These are phyloP conservation scores for Chionoecetes opilio DNA, from an alignment of 1,140 invertebrate genomes.

Conservation along the genomic window DNA sequence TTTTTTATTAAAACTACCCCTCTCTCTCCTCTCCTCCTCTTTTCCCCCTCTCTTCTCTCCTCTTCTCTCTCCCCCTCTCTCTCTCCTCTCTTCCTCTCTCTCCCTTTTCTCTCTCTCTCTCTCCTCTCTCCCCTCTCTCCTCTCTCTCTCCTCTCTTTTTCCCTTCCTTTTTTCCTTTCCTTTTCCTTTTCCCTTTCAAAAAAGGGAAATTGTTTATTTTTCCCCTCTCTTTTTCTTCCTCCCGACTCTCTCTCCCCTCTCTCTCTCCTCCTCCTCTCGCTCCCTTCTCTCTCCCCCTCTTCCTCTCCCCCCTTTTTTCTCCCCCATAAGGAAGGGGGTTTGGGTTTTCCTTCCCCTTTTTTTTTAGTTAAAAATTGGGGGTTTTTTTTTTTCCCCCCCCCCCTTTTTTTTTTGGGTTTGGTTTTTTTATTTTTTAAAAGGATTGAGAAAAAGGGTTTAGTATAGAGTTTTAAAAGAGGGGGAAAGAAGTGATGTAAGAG, in stretches of 20 bases:
- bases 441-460: background rate
- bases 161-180: background rate
- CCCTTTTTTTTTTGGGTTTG: too few species aligned
- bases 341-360: background rate
- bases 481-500: background rate
- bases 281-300: background rate
- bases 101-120: background rate
- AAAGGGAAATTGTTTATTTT: background rate
- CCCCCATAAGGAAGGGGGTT: background rate
- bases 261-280: too few species aligned
- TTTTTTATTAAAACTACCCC: too few species aligned
- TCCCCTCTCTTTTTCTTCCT: background rate
- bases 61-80: background rate
- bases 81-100: background rate
- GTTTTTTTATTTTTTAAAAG: background rate
- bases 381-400: background rate
- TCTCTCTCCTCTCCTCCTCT: too few species aligned
- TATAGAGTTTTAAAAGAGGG: background rate
- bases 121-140: background rate
- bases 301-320: background rate
- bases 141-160: background rate
- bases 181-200: background rate
- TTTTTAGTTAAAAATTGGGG: background rate
- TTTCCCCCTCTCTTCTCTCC: constrained; percentile 23
- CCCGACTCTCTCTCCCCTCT: too few species aligned